These are phyloP conservation scores for Motacilla tschutschensis DNA, from an alignment of 2,113 vertebrate species.

Conservation along the genomic window DNA sequence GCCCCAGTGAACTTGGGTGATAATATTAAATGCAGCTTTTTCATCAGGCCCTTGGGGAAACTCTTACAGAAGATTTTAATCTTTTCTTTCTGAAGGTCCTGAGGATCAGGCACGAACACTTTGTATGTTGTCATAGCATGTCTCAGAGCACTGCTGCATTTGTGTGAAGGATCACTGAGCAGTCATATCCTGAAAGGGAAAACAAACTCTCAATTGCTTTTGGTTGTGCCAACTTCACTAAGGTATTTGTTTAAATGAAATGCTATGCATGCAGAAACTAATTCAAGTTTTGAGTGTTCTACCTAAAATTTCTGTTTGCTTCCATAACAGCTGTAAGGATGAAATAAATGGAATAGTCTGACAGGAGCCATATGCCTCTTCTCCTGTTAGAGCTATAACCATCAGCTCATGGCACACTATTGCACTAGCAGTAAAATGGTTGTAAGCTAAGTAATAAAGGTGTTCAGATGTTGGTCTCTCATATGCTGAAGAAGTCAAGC, in stretches of 20 bases:
- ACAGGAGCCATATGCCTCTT: slow-evolving; percentile 27
- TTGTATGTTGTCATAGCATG: not conserved
- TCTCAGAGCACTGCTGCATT: not conserved
- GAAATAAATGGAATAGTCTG: slow-evolving; percentile 10
- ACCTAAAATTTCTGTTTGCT: slow-evolving; percentile 25
- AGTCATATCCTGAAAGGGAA: not conserved
- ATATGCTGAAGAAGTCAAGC: not conserved
- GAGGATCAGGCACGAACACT: not conserved
- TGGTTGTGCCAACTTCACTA: not conserved
- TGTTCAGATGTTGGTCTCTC: not conserved
- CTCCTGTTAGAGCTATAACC: not conserved
- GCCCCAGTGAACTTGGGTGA: not conserved
- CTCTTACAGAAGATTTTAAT: not conserved
- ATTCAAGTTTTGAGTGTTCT: slow-evolving; percentile 25
- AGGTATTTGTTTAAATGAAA: slow-evolving; percentile 41
- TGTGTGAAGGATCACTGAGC: not conserved
- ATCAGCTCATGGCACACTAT: not conserved
- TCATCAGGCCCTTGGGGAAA: not conserved
- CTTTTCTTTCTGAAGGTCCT: not conserved
- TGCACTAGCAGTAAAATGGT: not conserved
- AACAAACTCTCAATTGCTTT: not conserved
- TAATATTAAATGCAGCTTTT: not conserved
- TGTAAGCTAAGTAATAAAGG: not conserved
- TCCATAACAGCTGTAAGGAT: not conserved
- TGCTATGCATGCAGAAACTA: slow-evolving; percentile 8